Evolutionary conservation across 1,140 invertebrate genomes (phyloP).

Genomic region (Apis florea): DNA sequence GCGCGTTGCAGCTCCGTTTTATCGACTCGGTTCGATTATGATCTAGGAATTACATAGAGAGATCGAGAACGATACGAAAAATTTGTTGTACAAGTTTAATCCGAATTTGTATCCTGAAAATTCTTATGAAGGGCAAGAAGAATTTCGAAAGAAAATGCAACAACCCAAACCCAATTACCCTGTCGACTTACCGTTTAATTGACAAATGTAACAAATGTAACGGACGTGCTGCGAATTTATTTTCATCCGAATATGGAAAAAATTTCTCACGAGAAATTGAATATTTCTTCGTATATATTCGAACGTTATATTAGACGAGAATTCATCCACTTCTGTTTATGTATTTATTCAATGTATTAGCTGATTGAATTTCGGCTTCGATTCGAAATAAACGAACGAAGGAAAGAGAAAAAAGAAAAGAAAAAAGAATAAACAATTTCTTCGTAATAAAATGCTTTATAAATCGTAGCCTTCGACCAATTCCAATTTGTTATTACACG

Average conservation of each 20-base stretch:
- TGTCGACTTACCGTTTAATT: neutral
- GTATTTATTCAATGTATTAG: too few species aligned
- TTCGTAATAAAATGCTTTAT: too few species aligned
- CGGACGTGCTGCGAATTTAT: conserved; percentile 11
- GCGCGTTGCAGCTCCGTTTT: neutral
- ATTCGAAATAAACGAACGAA: too few species aligned
- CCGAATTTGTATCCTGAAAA: too few species aligned
- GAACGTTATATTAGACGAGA: neutral
- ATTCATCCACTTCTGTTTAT: too few species aligned
- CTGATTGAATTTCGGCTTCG: too few species aligned
- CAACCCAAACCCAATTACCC: neutral
- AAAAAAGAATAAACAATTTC: too few species aligned
- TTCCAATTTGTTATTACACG: too few species aligned
- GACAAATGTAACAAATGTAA: neutral
- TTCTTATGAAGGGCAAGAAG: too few species aligned
- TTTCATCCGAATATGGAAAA: neutral
- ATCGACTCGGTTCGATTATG: neutral
- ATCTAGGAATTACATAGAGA: neutral
- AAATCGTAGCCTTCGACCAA: too few species aligned
- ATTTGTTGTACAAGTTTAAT: neutral
- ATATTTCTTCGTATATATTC: neutral
- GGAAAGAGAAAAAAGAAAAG: too few species aligned
- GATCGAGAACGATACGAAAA: neutral
- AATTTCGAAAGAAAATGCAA: neutral
- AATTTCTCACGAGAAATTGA: neutral